Percentiles rank a stretch among this genome's conserved stretches.
phyloP scores from a whole-genome alignment of 1,140 invertebrate genomes.

The Cydia amplana region DNA sequence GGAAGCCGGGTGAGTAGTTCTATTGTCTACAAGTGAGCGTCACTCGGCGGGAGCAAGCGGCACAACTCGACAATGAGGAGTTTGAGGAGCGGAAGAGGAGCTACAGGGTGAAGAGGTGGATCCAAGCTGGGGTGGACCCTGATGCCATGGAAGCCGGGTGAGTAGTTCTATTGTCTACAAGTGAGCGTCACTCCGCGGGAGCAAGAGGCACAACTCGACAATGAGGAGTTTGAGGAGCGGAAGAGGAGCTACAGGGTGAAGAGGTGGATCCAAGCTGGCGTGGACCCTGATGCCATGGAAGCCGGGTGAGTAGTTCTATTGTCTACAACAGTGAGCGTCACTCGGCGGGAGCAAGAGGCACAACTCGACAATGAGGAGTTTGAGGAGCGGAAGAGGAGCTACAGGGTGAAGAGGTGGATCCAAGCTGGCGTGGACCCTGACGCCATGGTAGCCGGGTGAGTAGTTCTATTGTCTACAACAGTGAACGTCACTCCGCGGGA shows the following conservation, averaged over 20 bases:
- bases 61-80: constrained; percentile 93
- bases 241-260: constrained; percentile 93
- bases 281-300: constrained; percentile 89
- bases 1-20: constrained; percentile 78
- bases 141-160: constrained; percentile 85
- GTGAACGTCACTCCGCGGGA: constrained; percentile 94
- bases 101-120: constrained; percentile 93
- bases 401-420: constrained; percentile 93
- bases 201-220: constrained; percentile 94
- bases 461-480: constrained; percentile 86
- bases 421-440: constrained; percentile 91
- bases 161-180: constrained; percentile 69
- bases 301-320: constrained; percentile 77
- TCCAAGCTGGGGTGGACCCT: constrained; percentile 90
- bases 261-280: constrained; percentile 91
- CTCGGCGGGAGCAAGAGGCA: constrained; percentile 94
- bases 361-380: constrained; percentile 95
- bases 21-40: constrained; percentile 87
- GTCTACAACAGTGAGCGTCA: constrained; percentile 94
- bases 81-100: constrained; percentile 94
- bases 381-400: constrained; percentile 92
- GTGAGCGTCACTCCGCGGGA: constrained; percentile 94
- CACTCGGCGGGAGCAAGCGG: constrained; percentile 93
- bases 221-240: constrained; percentile 94
- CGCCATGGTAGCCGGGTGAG: constrained; percentile 83